Evolutionary conservation across 2,797 vertebrate genomes (phyloP).

Genomic region (Clarias platycephalus): DNA sequence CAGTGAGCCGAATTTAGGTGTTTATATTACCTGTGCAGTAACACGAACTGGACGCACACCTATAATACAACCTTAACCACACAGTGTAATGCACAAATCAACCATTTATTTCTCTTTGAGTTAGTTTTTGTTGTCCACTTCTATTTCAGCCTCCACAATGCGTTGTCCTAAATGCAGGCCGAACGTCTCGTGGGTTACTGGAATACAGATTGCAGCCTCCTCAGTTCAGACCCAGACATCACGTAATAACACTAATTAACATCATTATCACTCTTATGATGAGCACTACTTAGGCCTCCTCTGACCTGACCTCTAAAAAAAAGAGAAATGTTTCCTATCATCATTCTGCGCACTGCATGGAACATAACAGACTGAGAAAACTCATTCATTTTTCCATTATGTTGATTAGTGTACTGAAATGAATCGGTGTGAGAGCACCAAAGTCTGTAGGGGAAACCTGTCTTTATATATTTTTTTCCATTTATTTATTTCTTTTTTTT

Average conservation of each 20-base stretch:
- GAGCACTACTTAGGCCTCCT: background rate
- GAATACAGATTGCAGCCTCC: background rate
- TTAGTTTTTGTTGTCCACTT: background rate
- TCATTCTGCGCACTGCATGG: background rate
- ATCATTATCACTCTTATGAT: background rate
- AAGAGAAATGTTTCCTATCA: background rate
- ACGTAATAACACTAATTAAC: constrained; percentile 9
- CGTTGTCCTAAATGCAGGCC: background rate
- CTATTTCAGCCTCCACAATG: background rate
- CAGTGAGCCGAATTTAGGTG: background rate
- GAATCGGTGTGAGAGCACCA: no score
- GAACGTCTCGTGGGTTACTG: background rate
- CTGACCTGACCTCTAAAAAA: constrained; percentile 7
- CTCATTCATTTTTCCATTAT: background rate
- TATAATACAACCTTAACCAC: background rate
- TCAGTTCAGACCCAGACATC: constrained; percentile 12
- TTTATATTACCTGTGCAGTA: background rate
- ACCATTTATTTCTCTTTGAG: no score
- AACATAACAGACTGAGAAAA: background rate
- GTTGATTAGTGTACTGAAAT: background rate
- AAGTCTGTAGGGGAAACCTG: background rate
- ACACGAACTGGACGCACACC: background rate
- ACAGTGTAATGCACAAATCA: background rate
- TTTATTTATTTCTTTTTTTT: no score
- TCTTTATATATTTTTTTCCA: background rate